Conservation (phyloP, 2,797 vertebrate genomes). For the Cryptoblepharus egeriae region DNA sequence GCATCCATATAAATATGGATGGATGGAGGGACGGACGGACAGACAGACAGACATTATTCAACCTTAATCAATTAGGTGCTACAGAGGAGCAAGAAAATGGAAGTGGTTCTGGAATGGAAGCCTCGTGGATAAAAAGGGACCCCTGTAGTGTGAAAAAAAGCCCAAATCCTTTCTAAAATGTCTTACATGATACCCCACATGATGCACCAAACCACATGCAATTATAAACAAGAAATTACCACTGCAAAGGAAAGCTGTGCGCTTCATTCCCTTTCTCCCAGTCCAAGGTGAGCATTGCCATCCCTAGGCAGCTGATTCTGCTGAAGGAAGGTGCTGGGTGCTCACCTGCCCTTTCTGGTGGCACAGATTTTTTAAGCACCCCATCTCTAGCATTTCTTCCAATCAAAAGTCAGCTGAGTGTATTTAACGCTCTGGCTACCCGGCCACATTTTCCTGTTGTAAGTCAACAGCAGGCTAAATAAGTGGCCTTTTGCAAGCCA, state of each 20-base stretch:
- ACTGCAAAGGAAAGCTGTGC: not conserved
- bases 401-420: slow-evolving; percentile 4
- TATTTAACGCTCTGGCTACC: slow-evolving; percentile 51
- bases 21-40: too few relatives aligned
- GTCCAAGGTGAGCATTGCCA: not conserved
- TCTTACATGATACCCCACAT: not conserved
- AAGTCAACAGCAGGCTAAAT: slow-evolving; percentile 46
- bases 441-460: slow-evolving; percentile 42
- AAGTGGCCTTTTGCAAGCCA: slow-evolving; percentile 56
- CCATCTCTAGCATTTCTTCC: slow-evolving; percentile 17
- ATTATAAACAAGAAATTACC: not conserved
- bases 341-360: not conserved
- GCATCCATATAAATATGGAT: too few relatives aligned
- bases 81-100: too few relatives aligned
- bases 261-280: not conserved
- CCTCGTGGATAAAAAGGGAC: too few relatives aligned
- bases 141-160: not conserved
- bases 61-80: too few relatives aligned
- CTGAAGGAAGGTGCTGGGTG: too few relatives aligned
- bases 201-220: not conserved
- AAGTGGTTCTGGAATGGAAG: too few relatives aligned
- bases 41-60: too few relatives aligned
- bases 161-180: not conserved
- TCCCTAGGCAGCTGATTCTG: too few relatives aligned
- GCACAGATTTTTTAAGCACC: not conserved